These are phyloP conservation scores for Plagodis dolabraria DNA, from an alignment of 2,888 invertebrate species.

Conservation along the genomic window DNA sequence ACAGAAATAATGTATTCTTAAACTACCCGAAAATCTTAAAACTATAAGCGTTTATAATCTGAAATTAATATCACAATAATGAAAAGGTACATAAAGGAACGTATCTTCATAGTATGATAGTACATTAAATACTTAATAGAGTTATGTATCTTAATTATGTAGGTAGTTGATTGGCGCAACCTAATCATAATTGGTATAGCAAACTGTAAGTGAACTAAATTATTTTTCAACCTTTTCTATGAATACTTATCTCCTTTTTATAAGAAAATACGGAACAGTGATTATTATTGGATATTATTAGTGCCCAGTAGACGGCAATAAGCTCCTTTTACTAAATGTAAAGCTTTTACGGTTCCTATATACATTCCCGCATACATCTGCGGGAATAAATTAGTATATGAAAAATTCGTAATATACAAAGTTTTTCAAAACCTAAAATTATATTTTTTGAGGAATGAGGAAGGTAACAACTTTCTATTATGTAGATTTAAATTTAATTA, in stretches of 20 bases:
- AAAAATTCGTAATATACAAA: too few relatives aligned
- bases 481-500: background rate
- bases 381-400: too few relatives aligned
- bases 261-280: too few relatives aligned
- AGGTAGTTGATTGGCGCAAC: constrained; percentile 61
- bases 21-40: constrained; percentile 35
- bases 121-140: constrained; percentile 43
- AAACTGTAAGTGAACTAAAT: constrained; percentile 25
- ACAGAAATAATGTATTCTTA: constrained; percentile 32
- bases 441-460: too few relatives aligned
- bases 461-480: background rate
- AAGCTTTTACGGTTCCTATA: too few relatives aligned
- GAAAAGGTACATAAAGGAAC: constrained; percentile 52
- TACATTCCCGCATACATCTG: too few relatives aligned
- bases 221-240: background rate
- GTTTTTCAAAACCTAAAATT: too few relatives aligned
- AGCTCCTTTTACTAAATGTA: too few relatives aligned
- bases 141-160: constrained; percentile 43
- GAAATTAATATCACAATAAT: constrained; percentile 35
- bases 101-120: constrained; percentile 45
- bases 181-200: constrained; percentile 40
- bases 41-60: constrained; percentile 35
- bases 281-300: too few relatives aligned
- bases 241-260: too few relatives aligned
- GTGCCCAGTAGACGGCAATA: too few relatives aligned